A percentile compares a stretch with the other conserved stretches of the same genome.
These are phyloP conservation scores for Hafferia zeledoni DNA, from an alignment of 2,797 vertebrate genomes.

Conservation along the genomic window DNA sequence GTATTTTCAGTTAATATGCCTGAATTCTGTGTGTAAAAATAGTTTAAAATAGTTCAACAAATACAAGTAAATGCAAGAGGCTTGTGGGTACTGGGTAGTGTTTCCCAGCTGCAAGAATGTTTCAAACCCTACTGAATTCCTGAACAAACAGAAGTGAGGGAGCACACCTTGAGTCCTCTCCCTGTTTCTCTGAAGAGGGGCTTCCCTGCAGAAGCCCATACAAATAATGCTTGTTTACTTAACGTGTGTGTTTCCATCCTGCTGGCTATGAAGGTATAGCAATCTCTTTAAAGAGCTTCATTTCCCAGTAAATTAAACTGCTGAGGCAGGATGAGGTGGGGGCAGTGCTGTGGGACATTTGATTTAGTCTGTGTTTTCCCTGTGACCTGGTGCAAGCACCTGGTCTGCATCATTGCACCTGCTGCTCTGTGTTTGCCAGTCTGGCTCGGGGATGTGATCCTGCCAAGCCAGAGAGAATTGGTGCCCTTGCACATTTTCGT, in stretches of 20 bases:
- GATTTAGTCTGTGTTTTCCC: not conserved
- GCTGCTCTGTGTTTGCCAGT: not conserved
- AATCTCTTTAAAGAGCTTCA: not conserved
- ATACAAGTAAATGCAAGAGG: not conserved
- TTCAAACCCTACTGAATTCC: not conserved
- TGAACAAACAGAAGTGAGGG: not conserved
- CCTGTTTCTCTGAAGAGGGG: not conserved
- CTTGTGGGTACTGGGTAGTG: rapidly evolving
- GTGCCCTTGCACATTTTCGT: not conserved
- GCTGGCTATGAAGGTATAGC: not conserved
- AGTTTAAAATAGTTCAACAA: not conserved
- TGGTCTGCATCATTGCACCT: not conserved
- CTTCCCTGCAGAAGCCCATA: not conserved
- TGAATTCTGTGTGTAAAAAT: not conserved
- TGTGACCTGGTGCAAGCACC: not conserved
- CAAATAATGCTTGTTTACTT: not conserved
- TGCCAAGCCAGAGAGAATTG: rapidly evolving
- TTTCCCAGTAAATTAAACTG: not conserved
- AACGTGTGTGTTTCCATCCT: not conserved
- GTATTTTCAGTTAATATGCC: not conserved
- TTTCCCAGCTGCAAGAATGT: not conserved
- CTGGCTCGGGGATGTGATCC: rapidly evolving
- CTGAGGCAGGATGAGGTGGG: not conserved
- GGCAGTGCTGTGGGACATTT: not conserved
- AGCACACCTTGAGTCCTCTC: not conserved